phyloP scores from a whole-genome alignment of 2,113 vertebrate genomes.

The Myotis yumanensis region DNA sequence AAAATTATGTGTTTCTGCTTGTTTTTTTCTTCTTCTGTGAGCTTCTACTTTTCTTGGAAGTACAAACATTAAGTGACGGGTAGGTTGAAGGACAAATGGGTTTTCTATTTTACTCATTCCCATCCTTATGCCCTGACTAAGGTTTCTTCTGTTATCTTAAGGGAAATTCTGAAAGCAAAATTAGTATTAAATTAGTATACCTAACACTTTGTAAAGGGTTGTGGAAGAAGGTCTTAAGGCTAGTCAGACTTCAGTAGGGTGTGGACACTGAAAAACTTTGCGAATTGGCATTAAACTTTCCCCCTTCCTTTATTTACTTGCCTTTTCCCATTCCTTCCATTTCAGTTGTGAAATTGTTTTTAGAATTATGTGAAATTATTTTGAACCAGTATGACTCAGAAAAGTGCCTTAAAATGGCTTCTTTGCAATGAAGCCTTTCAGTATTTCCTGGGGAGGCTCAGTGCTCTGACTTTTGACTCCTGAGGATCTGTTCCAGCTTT shows the following conservation, averaged over 20 bases:
- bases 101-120: not conserved
- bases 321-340: not conserved
- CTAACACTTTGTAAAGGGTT: not conserved
- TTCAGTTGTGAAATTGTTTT: conserved; percentile 16
- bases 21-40: not conserved
- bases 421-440: not conserved
- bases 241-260: not conserved
- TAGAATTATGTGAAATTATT: conserved; percentile 27
- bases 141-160: not conserved
- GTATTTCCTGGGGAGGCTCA: not conserved
- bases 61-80: not conserved
- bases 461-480: not conserved
- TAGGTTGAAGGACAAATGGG: not conserved
- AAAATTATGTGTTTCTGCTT: not conserved
- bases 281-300: not conserved
- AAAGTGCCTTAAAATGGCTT: conserved; percentile 4
- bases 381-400: not conserved
- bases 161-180: conserved; percentile 1
- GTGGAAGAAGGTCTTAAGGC: not conserved
- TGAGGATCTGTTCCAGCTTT: not conserved
- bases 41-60: not conserved
- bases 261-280: not conserved
- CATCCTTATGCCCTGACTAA: not conserved
- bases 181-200: not conserved
- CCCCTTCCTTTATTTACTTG: not conserved